Evolutionary conservation across 1,140 invertebrate species (phyloP).

Genomic region (Pogonus chalceus): DNA sequence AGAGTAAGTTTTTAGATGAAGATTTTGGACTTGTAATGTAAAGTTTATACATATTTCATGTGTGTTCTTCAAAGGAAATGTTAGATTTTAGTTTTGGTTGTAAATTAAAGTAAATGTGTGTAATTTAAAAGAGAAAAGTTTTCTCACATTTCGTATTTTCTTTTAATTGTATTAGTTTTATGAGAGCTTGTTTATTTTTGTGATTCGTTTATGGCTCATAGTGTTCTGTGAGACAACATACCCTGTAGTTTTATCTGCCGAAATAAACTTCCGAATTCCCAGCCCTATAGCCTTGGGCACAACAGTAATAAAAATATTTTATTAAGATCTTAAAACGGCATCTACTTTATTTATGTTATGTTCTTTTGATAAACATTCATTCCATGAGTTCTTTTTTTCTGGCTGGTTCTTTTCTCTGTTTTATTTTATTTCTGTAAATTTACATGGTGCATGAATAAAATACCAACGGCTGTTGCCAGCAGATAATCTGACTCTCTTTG

Average conservation of each 20-base stretch:
- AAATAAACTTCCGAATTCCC: background rate
- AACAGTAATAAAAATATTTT: constrained; percentile 3
- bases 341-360: constrained; percentile 7
- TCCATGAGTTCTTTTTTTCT: background rate
- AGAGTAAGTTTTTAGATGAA: too few species aligned
- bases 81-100: too few species aligned
- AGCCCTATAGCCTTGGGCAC: background rate
- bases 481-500: background rate
- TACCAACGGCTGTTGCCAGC: background rate
- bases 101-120: too few species aligned
- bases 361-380: constrained; percentile 5
- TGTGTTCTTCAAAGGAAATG: too few species aligned
- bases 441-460: constrained; percentile 2
- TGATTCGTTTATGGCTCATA: background rate
- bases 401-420: background rate
- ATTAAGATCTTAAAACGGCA: constrained; percentile 4
- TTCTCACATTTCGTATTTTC: background rate
- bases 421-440: constrained; percentile 1
- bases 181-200: background rate
- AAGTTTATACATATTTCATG: too few species aligned
- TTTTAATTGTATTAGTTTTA: constrained; percentile 8
- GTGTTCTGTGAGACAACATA: background rate
- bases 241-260: background rate
- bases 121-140: too few species aligned
- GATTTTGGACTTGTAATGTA: too few species aligned